phyloP scores from a whole-genome alignment of 2,888 invertebrate species.

The Nephrotoma guestfalica region DNA sequence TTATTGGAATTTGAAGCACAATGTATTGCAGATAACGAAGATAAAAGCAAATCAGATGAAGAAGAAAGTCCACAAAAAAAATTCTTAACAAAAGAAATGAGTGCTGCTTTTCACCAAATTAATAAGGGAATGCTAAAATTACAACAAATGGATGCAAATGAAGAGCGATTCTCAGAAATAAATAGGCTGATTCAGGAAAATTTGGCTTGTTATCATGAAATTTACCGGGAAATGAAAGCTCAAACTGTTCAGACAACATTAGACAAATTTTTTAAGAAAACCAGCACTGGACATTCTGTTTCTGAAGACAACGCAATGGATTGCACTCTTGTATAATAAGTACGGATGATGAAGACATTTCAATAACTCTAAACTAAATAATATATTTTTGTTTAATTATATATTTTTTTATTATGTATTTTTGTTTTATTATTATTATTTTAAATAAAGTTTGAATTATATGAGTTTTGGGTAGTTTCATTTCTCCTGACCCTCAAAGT shows the following conservation, averaged over 20 bases:
- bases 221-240: too few species aligned
- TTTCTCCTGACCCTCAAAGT: too few species aligned
- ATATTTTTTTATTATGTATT: not conserved
- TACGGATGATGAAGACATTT: not conserved
- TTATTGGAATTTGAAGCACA: too few species aligned
- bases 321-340: not conserved
- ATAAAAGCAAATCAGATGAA: too few species aligned
- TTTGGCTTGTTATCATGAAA: too few species aligned
- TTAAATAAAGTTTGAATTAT: too few species aligned
- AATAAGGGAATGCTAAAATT: not conserved
- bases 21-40: too few species aligned
- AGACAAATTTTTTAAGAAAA: not conserved
- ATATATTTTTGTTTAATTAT: not conserved
- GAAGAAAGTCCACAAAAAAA: not conserved
- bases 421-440: not conserved
- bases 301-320: not conserved
- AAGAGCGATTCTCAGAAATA: not conserved
- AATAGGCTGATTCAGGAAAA: too few species aligned
- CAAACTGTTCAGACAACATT: too few species aligned
- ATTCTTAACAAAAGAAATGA: too few species aligned
- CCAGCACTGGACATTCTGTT: not conserved
- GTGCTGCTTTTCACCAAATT: not conserved
- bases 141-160: not conserved
- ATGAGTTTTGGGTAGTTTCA: too few species aligned
- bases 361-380: not conserved